These are phyloP conservation scores for Drosophila phalerata DNA, from an alignment of 2,888 invertebrate species.

Conservation along the genomic window DNA sequence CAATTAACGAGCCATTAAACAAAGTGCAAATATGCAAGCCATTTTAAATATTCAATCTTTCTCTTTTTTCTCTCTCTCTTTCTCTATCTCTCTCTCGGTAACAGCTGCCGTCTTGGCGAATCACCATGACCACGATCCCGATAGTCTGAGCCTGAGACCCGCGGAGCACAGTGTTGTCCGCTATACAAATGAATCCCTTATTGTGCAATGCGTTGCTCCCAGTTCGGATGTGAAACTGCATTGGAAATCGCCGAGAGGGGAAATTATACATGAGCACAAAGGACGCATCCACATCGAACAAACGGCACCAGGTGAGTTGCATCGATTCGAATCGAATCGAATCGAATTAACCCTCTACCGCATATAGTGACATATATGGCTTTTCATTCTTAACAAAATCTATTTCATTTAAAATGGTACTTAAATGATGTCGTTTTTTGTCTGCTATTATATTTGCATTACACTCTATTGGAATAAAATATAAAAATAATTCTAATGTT, in stretches of 20 bases:
- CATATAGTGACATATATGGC: too few relatives aligned
- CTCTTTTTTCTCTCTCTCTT: background rate
- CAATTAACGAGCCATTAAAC: constrained; percentile 65
- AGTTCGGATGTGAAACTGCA: constrained; percentile 79
- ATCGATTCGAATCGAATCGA: constrained; percentile 14
- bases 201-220: constrained; percentile 84
- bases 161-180: constrained; percentile 84
- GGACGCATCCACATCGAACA: constrained; percentile 86
- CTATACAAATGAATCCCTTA: constrained; percentile 86
- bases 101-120: constrained; percentile 79
- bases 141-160: constrained; percentile 81
- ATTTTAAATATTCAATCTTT: background rate
- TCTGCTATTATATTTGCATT: too few relatives aligned
- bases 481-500: too few relatives aligned
- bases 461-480: too few relatives aligned
- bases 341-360: too few relatives aligned
- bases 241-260: constrained; percentile 85
- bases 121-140: constrained; percentile 68
- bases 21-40: constrained; percentile 7
- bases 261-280: constrained; percentile 83
- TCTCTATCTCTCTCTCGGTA: background rate
- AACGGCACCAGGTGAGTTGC: constrained; percentile 75
- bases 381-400: too few relatives aligned
- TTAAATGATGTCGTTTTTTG: too few relatives aligned
- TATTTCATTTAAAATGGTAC: too few relatives aligned